Evolutionary conservation across 2,113 vertebrate species (phyloP).

Genomic region (Holacanthus passer): DNA sequence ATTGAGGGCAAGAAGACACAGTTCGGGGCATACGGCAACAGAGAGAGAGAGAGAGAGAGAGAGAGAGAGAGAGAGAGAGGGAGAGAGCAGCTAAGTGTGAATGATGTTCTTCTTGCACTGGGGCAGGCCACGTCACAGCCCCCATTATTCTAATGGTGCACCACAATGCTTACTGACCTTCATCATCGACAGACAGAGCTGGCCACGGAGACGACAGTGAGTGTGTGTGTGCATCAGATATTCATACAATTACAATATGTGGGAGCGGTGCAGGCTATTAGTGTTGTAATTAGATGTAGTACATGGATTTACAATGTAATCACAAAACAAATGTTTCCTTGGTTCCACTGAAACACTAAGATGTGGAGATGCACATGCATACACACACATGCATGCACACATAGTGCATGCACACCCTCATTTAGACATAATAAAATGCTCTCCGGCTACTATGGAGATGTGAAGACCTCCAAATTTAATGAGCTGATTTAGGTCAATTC

Average conservation of each 20-base stretch:
- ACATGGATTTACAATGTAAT: conserved; percentile 31
- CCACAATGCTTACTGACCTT: conserved; percentile 78
- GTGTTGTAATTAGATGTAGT: conserved; percentile 45
- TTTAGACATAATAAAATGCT: conserved; percentile 38
- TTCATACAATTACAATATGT: conserved; percentile 50
- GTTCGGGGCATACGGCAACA: conserved; percentile 31
- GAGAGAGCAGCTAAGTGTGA: conserved; percentile 72
- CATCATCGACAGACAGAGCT: conserved; percentile 61
- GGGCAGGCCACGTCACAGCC: conserved; percentile 56
- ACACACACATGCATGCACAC: conserved; percentile 5
- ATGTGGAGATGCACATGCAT: neutral
- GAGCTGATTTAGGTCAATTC: conserved; percentile 58
- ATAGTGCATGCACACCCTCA: neutral
- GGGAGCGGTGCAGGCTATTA: conserved; percentile 31
- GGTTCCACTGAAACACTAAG: conserved; percentile 3
- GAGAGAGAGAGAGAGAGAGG: conserved; percentile 29
- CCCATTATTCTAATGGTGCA: conserved; percentile 75
- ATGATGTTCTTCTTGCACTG: conserved; percentile 67
- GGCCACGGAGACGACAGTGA: conserved; percentile 31
- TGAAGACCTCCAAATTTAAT: conserved; percentile 44
- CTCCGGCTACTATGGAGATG: conserved; percentile 30
- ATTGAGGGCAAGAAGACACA: conserved; percentile 63
- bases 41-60: conserved; percentile 27
- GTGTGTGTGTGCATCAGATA: conserved; percentile 26
- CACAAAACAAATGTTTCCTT: conserved; percentile 33